phyloP scores from a whole-genome alignment of 1,140 invertebrate genomes.

The Polyergus mexicanus region DNA sequence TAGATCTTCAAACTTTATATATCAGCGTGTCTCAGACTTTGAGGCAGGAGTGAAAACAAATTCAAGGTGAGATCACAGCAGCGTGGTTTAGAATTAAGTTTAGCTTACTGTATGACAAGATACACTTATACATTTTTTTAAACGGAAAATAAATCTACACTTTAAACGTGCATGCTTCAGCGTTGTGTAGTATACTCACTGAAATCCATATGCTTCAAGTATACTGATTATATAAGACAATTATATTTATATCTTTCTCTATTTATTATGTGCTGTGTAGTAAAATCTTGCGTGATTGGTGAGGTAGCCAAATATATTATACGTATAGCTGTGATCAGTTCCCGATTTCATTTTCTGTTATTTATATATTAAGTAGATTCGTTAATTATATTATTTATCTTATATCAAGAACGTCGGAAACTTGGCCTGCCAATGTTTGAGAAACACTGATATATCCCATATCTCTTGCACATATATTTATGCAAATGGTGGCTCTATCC shows the following conservation, averaged over 20 bases:
- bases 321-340: slow-evolving; percentile 77
- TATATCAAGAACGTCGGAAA: slow-evolving; percentile 67
- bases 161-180: slow-evolving; percentile 82
- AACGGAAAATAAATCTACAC: slow-evolving; percentile 76
- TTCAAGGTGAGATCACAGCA: slow-evolving; percentile 87
- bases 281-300: slow-evolving; percentile 71
- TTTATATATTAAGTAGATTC: slow-evolving; percentile 63
- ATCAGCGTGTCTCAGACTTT: slow-evolving; percentile 89
- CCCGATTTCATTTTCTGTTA: slow-evolving; percentile 62
- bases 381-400: slow-evolving; percentile 65
- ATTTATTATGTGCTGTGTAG: slow-evolving; percentile 75
- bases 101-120: slow-evolving; percentile 84
- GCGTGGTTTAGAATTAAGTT: slow-evolving; percentile 84
- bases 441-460: slow-evolving; percentile 84
- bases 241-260: slow-evolving; percentile 70
- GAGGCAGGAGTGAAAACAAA: slow-evolving; percentile 87
- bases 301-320: slow-evolving; percentile 70
- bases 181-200: slow-evolving; percentile 78
- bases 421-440: slow-evolving; percentile 82
- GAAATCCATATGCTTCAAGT: slow-evolving; percentile 77
- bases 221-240: slow-evolving; percentile 74
- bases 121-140: slow-evolving; percentile 80
- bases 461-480: slow-evolving; percentile 67
- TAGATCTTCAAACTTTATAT: slow-evolving; percentile 88
- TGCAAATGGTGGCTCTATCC: slow-evolving; percentile 81